Evolutionary conservation across 1,140 invertebrate genomes (phyloP), one percentile per base, ranked within the genome.

Genomic region (Trichonephila clavata): DNA sequence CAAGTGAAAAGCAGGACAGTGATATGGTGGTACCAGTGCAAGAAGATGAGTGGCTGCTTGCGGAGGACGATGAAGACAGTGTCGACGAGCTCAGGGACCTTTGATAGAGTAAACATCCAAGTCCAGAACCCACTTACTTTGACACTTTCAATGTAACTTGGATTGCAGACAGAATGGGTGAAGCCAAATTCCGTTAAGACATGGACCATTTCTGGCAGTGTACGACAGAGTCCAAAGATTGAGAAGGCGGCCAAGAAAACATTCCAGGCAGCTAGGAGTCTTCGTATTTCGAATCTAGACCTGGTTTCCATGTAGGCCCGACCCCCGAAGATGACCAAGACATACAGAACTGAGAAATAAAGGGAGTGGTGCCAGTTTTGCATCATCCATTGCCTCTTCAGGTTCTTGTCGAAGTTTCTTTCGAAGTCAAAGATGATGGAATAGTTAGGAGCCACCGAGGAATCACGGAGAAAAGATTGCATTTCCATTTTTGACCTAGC

Each of bases 61-160:
- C 99, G 97, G 59, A 99, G 96, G 27, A 99, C 98, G 86, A 99
- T 98, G 96, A 99, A 99, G 90, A 99, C 97, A 39, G 99, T 99
- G 96, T 99, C 99, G n/a, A 98, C 98, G 6, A 99, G 96, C 96
- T 99, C 98, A 0, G 98, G 98, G 84, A 96, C 96, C 96, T 99
- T 99, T 94, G 98, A 99, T 84, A 99, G 96, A 39, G 98, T 98
- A 96, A 99, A 99, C 97, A 98, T 97, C 97, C 97, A 99, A 83
- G 98, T 98, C 99, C 99, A 99, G 95, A 99, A 99, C 0, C 98
- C 98, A 77, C 97, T 98, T 18, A 99, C 98, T 94, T 97, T 97
- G 95, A 98, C 97, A 95, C 98, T 97, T 95, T 98, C 97, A 95
- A 98, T 98, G 95, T 98, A 98, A 95, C 98, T 98, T 94, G 98